A percentile compares a stretch with the other conserved stretches of the same genome.
Conservation (phyloP, 2,797 vertebrate species). For the Novumbra hubbsi region DNA sequence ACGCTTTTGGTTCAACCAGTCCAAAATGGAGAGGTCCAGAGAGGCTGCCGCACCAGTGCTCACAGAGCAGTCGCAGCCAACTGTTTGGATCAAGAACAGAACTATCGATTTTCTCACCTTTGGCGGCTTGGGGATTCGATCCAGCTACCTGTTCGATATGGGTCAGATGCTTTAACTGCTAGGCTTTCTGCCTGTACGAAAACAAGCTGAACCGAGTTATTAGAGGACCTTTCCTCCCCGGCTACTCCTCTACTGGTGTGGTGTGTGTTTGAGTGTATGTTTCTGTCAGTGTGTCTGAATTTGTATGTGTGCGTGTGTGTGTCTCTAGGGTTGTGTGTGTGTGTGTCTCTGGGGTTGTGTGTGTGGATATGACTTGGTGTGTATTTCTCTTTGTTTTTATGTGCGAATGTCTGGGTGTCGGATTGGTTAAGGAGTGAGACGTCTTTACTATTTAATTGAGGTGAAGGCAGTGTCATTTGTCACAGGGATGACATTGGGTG, state of each 20-base stretch:
- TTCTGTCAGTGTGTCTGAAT: slow-evolving; percentile 38
- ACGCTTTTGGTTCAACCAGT: too few species aligned
- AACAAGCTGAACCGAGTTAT: slow-evolving; percentile 60
- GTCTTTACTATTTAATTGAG: slow-evolving; percentile 74
- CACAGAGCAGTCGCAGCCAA: too few species aligned
- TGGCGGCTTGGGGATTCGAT: not conserved
- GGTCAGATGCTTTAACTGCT: slow-evolving; percentile 47
- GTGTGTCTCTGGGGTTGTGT: not conserved
- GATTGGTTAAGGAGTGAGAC: slow-evolving; percentile 46
- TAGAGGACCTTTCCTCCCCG: slow-evolving; percentile 72
- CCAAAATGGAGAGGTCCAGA: too few species aligned
- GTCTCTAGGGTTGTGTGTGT: slow-evolving; percentile 9
- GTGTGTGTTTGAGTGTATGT: slow-evolving; percentile 16
- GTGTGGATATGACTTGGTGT: not conserved
- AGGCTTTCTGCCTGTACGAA: slow-evolving; percentile 53
- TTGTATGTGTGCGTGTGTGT: slow-evolving; percentile 40
- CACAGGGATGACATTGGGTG: slow-evolving; percentile 44
- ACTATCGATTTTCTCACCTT: too few species aligned
- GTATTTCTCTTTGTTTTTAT: slow-evolving; percentile 7
- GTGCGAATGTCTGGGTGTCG: slow-evolving; percentile 5
- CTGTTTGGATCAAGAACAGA: too few species aligned
- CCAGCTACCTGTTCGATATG: slow-evolving; percentile 25
- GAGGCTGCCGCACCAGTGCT: too few species aligned
- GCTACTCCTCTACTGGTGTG: slow-evolving; percentile 44
- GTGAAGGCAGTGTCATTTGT: slow-evolving; percentile 67